Percentiles rank a stretch among this genome's conserved stretches.
phyloP scores from a whole-genome alignment of 2,797 vertebrate species.

The Tokudaia muenninki region DNA sequence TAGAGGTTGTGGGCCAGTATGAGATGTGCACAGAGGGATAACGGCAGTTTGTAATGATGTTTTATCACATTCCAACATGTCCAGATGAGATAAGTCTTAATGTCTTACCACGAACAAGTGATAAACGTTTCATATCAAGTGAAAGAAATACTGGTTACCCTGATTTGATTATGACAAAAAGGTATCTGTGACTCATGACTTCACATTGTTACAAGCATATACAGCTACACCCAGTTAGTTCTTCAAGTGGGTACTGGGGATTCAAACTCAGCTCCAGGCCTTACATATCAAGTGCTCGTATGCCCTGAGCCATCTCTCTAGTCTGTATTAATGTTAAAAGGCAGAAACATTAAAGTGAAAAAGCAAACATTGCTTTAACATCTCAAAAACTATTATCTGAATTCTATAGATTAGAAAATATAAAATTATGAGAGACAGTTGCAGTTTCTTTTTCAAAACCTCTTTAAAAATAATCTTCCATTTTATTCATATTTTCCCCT shows the following conservation, averaged over 20 bases:
- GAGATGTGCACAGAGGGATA: not conserved
- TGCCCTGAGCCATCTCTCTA: not conserved
- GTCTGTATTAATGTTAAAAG: not conserved
- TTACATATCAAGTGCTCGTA: not conserved
- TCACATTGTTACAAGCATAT: not conserved
- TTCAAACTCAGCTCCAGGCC: not conserved
- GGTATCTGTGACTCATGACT: not conserved
- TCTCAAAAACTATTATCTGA: not conserved
- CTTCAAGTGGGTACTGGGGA: not conserved
- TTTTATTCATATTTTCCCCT: not conserved
- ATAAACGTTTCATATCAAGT: not conserved
- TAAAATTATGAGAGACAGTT: not conserved
- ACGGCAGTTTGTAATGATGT: not conserved
- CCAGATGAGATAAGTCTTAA: not conserved
- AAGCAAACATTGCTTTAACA: not conserved
- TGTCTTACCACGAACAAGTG: not conserved
- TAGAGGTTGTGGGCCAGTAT: not conserved
- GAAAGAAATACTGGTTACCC: not conserved
- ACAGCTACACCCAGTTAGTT: not conserved
- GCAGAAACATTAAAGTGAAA: not conserved
- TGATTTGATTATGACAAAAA: not conserved
- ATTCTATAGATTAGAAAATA: not conserved
- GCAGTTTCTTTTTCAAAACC: not conserved
- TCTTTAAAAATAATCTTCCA: not conserved
- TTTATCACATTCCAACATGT: not conserved